Conservation (phyloP, 2,797 vertebrate species). For the Hirundo rustica region DNA sequence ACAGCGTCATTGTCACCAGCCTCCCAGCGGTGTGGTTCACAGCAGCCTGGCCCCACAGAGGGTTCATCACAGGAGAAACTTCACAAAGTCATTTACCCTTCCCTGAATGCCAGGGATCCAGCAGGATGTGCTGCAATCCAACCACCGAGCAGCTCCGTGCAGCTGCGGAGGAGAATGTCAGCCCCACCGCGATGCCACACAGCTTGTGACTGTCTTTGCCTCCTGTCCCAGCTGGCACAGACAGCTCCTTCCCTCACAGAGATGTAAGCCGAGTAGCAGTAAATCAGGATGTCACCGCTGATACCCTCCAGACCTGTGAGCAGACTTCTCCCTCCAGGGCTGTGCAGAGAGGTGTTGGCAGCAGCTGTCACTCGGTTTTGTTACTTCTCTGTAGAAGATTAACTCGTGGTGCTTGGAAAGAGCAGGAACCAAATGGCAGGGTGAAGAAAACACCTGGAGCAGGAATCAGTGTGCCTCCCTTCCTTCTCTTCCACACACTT, state of each 20-base stretch:
- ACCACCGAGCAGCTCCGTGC: neutral
- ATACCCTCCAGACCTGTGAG: neutral
- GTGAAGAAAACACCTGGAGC: constrained; percentile 30
- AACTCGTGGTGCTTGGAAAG: neutral
- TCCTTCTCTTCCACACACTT: neutral
- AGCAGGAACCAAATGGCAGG: constrained; percentile 7
- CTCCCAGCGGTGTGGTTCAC: neutral
- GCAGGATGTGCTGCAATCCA: neutral
- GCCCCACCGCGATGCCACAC: neutral
- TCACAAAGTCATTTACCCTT: neutral
- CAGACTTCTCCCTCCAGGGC: neutral
- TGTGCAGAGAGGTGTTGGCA: constrained; percentile 1
- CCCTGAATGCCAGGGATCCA: neutral
- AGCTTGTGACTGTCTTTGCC: neutral
- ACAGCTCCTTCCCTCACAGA: neutral
- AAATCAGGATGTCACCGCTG: constrained; percentile 15
- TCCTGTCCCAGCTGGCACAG: constrained; percentile 17
- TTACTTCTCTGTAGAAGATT: neutral
- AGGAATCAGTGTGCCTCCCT: neutral
- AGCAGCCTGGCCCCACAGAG: neutral
- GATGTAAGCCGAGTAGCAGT: neutral
- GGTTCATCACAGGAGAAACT: neutral
- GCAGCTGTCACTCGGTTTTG: neutral
- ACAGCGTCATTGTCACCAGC: neutral
- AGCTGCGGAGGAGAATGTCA: neutral